phyloP scores from a whole-genome alignment of 2,797 vertebrate genomes.

The Trachurus trachurus region DNA sequence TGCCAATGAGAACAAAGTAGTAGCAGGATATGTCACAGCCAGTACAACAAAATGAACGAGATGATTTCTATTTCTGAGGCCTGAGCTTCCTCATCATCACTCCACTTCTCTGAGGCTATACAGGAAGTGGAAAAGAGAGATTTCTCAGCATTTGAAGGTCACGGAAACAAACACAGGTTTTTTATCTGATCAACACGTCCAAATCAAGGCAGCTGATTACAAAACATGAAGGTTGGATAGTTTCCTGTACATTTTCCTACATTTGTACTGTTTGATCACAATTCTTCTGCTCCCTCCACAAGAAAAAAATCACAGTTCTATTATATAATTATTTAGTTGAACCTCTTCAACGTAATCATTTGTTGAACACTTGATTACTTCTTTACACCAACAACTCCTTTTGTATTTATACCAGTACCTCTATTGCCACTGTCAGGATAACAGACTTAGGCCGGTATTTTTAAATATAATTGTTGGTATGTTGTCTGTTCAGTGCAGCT shows the following conservation, averaged over 20 bases:
- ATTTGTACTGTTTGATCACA: too few species aligned
- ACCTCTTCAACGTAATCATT: background rate
- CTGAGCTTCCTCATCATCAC: slow-evolving; percentile 9
- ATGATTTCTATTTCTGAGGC: slow-evolving; percentile 8
- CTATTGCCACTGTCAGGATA: background rate
- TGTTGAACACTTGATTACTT: background rate
- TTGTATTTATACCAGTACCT: background rate
- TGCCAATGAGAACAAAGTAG: slow-evolving; percentile 44
- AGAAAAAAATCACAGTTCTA: too few species aligned
- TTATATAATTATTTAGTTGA: background rate
- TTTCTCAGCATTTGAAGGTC: slow-evolving; percentile 19
- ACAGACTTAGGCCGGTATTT: background rate
- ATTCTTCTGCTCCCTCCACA: too few species aligned
- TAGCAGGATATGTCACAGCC: slow-evolving; percentile 24
- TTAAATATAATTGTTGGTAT: background rate
- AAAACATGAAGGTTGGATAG: too few species aligned
- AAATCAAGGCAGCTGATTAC: too few species aligned
- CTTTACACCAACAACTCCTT: background rate
- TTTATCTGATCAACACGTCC: too few species aligned
- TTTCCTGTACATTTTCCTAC: too few species aligned
- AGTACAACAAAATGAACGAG: slow-evolving; percentile 3
- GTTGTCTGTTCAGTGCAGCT: background rate
- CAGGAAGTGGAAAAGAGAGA: slow-evolving; percentile 60
- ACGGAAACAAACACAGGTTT: background rate
- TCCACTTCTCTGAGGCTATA: slow-evolving; percentile 21